Percentiles rank a stretch among this genome's conserved stretches.
Conservation (phyloP, 1,140 invertebrate genomes). For the Bombus turneri region DNA sequence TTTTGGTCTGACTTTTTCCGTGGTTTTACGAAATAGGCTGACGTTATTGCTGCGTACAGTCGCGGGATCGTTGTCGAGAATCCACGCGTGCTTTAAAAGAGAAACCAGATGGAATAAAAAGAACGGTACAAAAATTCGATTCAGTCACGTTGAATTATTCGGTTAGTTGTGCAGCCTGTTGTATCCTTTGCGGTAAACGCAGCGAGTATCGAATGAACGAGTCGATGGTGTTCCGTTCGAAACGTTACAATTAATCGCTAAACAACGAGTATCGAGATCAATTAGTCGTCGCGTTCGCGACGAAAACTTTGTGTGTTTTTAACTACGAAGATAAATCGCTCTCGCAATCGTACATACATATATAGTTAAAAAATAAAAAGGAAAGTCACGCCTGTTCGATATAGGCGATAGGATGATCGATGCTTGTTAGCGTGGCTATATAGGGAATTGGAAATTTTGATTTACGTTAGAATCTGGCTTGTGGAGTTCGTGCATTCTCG, state of each 20-base stretch:
- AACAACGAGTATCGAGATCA: not conserved
- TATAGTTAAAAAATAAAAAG: not conserved
- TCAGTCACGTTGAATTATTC: not conserved
- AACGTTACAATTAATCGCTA: conserved; percentile 22
- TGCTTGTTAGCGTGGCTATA: not conserved
- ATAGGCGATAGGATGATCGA: not conserved
- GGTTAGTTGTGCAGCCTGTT: not conserved
- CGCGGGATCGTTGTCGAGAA: conserved; percentile 9
- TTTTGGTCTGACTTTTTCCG: not conserved
- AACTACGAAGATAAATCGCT: not conserved
- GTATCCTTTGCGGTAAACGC: not conserved
- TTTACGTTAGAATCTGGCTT: not conserved
- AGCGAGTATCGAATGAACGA: not conserved
- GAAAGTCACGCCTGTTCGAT: not conserved
- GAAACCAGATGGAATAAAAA: not conserved
- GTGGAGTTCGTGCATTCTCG: not conserved
- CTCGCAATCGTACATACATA: not conserved
- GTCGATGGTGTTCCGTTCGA: not conserved
- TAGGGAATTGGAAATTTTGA: not conserved
- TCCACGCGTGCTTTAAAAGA: not conserved
- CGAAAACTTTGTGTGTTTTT: not conserved
- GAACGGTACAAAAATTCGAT: conserved; percentile 31
- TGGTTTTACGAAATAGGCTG: conserved; percentile 4
- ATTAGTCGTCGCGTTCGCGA: not conserved
- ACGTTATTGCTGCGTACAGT: conserved; percentile 28